phyloP scores from a whole-genome alignment of 2,113 vertebrate species.

The Tichodroma muraria region DNA sequence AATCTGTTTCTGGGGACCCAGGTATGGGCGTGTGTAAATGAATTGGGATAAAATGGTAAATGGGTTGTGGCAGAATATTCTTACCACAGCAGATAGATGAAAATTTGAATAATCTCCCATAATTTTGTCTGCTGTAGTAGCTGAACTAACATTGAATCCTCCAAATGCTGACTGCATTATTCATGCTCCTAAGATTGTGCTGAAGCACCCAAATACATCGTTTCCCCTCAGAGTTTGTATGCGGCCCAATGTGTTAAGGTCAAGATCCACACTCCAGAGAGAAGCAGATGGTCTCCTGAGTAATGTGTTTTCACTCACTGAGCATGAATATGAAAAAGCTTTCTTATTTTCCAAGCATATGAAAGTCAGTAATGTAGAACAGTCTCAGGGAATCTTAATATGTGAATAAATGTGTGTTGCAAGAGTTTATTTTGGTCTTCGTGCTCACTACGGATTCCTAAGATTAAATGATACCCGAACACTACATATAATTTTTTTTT shows the following conservation, averaged over 20 bases:
- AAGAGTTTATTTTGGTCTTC: slow-evolving; percentile 37
- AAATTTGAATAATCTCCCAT: background rate
- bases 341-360: slow-evolving; percentile 26
- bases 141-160: background rate
- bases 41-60: background rate
- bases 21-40: background rate
- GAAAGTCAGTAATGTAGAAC: slow-evolving; percentile 36
- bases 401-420: slow-evolving; percentile 24
- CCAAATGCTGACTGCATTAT: background rate
- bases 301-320: slow-evolving; percentile 29
- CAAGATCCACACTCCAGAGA: slow-evolving; percentile 14
- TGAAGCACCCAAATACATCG: slow-evolving; percentile 15
- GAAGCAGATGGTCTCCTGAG: slow-evolving; percentile 47
- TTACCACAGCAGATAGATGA: background rate
- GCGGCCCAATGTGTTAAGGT: slow-evolving; percentile 23
- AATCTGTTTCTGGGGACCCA: background rate
- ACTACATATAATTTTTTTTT: slow-evolving; percentile 11
- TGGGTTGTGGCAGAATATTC: background rate
- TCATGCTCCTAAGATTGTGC: background rate
- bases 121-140: background rate
- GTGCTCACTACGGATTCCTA: slow-evolving; percentile 25
- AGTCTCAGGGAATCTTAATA: slow-evolving; percentile 44
- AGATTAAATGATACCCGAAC: background rate
- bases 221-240: background rate
- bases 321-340: background rate